Evolutionary conservation across 1,140 invertebrate genomes (phyloP).

Genomic region (Andricus grossulariae): DNA sequence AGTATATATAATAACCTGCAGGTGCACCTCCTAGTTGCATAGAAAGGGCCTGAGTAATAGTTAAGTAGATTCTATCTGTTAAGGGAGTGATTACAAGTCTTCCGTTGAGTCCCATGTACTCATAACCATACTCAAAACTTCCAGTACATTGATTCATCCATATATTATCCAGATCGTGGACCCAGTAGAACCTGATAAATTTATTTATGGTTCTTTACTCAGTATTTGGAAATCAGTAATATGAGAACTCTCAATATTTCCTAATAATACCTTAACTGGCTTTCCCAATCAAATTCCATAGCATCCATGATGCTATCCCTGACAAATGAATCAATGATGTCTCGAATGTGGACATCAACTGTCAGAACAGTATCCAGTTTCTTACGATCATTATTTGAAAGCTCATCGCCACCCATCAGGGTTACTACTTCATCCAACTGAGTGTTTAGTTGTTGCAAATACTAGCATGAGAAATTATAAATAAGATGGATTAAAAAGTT

Average conservation of each 20-base stretch:
- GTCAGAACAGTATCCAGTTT: slow-evolving; percentile 93
- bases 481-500: slow-evolving; percentile 16
- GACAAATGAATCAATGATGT: slow-evolving; percentile 92
- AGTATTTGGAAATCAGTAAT: neutral
- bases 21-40: slow-evolving; percentile 93
- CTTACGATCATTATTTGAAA: slow-evolving; percentile 87
- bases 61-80: slow-evolving; percentile 93
- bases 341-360: slow-evolving; percentile 92
- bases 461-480: slow-evolving; percentile 64
- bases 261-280: slow-evolving; percentile 80
- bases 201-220: neutral
- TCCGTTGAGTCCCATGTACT: slow-evolving; percentile 95
- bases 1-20: slow-evolving; percentile 76
- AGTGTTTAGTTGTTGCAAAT: slow-evolving; percentile 85
- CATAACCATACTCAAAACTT: slow-evolving; percentile 92
- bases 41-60: slow-evolving; percentile 91
- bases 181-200: slow-evolving; percentile 88
- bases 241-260: neutral
- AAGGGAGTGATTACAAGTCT: slow-evolving; percentile 92
- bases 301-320: slow-evolving; percentile 89
- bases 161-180: slow-evolving; percentile 87
- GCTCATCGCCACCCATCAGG: slow-evolving; percentile 84
- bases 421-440: slow-evolving; percentile 91
- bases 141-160: slow-evolving; percentile 91
- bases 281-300: slow-evolving; percentile 94